These are phyloP conservation scores for Eupithecia centaureata DNA, from an alignment of 2,888 invertebrate genomes.

Conservation along the genomic window DNA sequence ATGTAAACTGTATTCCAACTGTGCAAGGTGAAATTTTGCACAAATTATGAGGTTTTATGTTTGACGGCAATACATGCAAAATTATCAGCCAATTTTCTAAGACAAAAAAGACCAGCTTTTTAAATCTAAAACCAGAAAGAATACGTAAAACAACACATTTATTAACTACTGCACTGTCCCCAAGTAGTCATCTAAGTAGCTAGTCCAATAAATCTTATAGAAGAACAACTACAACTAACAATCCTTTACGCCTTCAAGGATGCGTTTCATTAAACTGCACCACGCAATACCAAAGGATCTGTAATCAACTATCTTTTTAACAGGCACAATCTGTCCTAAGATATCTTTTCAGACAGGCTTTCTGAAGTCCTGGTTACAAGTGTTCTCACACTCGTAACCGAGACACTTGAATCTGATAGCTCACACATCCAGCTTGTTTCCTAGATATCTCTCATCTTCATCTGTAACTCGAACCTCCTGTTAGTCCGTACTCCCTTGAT, in stretches of 20 bases:
- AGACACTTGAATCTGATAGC: too few species aligned
- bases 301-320: not conserved
- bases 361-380: not conserved
- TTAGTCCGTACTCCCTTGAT: slow-evolving; percentile 89
- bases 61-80: not conserved
- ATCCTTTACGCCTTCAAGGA: not conserved
- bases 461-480: slow-evolving; percentile 88
- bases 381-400: too few species aligned
- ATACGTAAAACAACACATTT: too few species aligned
- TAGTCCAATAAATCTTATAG: not conserved
- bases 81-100: not conserved
- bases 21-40: not conserved
- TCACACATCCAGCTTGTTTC: not conserved
- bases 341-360: not conserved
- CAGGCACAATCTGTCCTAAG: not conserved
- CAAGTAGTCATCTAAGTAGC: not conserved
- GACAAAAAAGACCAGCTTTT: slow-evolving; percentile 5
- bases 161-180: not conserved
- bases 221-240: not conserved
- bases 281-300: not conserved
- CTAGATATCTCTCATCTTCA: slow-evolving; percentile 84
- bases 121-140: not conserved
- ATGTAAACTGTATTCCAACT: not conserved
- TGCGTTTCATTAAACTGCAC: not conserved
- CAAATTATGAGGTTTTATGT: not conserved